Conservation (phyloP, 2,797 vertebrate genomes). For the Champsocephalus esox region DNA sequence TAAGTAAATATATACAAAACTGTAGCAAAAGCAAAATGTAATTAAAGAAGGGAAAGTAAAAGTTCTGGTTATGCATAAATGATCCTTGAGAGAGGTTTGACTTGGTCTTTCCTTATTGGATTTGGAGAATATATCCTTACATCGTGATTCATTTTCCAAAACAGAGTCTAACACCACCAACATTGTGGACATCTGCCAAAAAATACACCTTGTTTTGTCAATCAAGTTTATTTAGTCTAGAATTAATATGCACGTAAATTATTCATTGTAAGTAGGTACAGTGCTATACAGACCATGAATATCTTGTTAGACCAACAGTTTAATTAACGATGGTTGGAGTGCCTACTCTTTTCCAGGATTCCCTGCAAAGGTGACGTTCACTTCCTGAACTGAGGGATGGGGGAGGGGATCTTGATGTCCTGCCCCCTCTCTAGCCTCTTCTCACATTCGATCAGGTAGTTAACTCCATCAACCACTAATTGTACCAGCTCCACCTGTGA, state of each 20-base stretch:
- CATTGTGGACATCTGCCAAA: not conserved
- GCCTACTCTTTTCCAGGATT: constrained; percentile 39
- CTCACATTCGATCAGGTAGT: constrained; percentile 92
- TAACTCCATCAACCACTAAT: constrained; percentile 90
- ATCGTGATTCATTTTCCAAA: not conserved
- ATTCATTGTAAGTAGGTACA: constrained; percentile 38
- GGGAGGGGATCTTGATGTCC: constrained; percentile 91
- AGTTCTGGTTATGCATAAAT: not conserved
- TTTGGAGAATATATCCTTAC: not conserved
- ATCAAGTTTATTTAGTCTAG: constrained; percentile 73
- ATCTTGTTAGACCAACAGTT: constrained; percentile 59
- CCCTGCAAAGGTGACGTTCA: constrained; percentile 68
- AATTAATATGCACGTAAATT: constrained; percentile 43
- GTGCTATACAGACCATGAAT: constrained; percentile 32
- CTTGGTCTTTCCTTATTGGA: too few relatives aligned
- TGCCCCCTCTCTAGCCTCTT: constrained; percentile 92
- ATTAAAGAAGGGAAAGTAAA: not conserved
- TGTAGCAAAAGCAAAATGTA: not conserved
- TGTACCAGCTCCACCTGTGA: constrained; percentile 91
- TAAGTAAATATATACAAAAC: not conserved
- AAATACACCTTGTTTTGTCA: constrained; percentile 31
- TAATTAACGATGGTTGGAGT: constrained; percentile 53
- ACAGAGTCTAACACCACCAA: not conserved
- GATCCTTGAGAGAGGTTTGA: too few relatives aligned
- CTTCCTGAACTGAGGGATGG: constrained; percentile 89